Base-by-base conservation (phyloP, 2,888 invertebrate genomes). In the Pegoplata infirma region DNA sequence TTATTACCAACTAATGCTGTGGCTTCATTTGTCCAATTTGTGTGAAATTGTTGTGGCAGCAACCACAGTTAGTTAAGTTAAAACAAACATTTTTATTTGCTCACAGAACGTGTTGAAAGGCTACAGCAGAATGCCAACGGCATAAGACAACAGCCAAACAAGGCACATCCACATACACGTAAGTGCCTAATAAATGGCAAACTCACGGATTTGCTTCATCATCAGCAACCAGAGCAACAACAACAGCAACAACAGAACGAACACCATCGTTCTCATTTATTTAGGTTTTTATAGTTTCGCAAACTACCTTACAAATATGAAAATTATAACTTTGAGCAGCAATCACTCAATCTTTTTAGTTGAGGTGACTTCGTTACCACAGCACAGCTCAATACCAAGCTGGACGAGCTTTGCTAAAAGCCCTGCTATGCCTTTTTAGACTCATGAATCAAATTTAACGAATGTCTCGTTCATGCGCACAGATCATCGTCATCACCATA, bases 401-500 rank as follows among this genome's bases (percentile, higher is more conserved):
- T 68, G 5, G 59, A 28, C 19, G 53, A 56, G 16, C 28, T 53
- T 32, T 46, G 49, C 49, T 16, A 10, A n/a, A n/a, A 51, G 28
- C 53, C 47, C 40, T 46, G 59, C 64, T 66, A 25, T 61, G 55
- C 23, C 10, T 59, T 66, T 74, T 40, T 58, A 80, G 79, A 84
- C 85, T 87, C 88, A 88, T 88, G 88, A 88, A 88, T 88, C 88
- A 88, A 88, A 88, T 88, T 88, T 88, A 88, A 88, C 88, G 88
- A 88, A 88, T 86, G 87, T 86, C 86, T 85, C 86, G 86, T 86
- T 84, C 86, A 86, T 85, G 85, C 84, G 83, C 83, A 85, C 74
- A 71, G 79, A 78, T 73, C 78, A 76, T 78, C 76, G 72, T 66
- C 77, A 78, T 40, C 58, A 32, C 63, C 67, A 69, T 76, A 78